Percentiles rank a stretch among this genome's conserved stretches.
These are phyloP conservation scores for Brachyrhaphis roseni DNA, from an alignment of 2,797 vertebrate species.

Conservation along the genomic window DNA sequence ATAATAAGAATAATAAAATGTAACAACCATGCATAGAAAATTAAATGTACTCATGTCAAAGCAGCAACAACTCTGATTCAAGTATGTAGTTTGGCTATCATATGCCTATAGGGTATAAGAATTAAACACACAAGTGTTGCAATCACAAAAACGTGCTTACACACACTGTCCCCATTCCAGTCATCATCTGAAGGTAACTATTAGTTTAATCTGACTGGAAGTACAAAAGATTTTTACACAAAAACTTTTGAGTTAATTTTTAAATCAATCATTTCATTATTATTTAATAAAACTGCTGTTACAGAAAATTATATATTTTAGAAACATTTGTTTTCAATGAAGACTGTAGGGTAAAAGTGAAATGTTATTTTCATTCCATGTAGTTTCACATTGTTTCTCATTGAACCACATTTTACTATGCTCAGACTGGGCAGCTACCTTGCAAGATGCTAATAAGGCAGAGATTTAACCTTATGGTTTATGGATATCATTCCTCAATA, in stretches of 20 bases:
- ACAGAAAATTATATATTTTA: not conserved
- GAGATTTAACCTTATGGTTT: not conserved
- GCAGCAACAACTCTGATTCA: not conserved
- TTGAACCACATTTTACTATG: not conserved
- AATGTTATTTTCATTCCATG: not conserved
- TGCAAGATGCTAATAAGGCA: not conserved
- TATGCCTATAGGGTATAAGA: not conserved
- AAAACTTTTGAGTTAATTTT: not conserved
- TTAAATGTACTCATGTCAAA: not conserved
- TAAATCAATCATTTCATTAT: not conserved
- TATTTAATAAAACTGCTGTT: not conserved
- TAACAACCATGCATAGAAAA: not conserved
- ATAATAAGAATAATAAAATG: not conserved
- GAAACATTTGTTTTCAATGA: not conserved
- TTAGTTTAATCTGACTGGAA: not conserved
- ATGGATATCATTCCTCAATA: not conserved
- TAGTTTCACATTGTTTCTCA: not conserved
- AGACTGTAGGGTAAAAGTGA: not conserved
- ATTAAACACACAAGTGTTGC: not conserved
- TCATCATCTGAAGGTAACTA: not conserved
- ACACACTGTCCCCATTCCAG: not conserved
- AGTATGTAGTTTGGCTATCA: not conserved
- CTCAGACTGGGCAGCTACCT: not conserved
- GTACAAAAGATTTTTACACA: not conserved
- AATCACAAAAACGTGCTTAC: not conserved